phyloP scores from a whole-genome alignment of 2,113 vertebrate genomes.

The Brachirus orientalis region DNA sequence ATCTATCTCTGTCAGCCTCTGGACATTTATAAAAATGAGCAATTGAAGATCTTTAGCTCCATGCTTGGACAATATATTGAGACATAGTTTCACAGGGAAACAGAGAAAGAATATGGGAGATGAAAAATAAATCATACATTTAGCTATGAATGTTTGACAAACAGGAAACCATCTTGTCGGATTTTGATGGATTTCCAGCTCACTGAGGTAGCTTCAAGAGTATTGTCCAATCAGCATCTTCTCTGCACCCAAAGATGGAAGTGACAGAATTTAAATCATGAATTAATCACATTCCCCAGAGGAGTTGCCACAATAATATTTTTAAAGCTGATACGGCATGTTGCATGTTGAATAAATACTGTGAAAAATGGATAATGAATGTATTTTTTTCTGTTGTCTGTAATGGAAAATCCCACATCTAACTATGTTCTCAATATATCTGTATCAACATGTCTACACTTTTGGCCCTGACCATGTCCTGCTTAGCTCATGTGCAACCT shows the following conservation, averaged over 20 bases:
- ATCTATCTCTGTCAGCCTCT: slow-evolving; percentile 22
- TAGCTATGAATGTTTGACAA: not conserved
- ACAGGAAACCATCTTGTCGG: not conserved
- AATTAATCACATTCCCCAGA: slow-evolving; percentile 16
- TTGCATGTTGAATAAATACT: not conserved
- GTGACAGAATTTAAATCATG: slow-evolving; percentile 7
- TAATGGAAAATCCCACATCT: too few species aligned
- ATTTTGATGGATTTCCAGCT: not conserved
- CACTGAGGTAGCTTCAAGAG: not conserved
- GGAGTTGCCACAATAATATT: not conserved
- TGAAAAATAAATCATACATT: too few species aligned
- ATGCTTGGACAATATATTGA: slow-evolving; percentile 10
- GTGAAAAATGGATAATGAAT: not conserved
- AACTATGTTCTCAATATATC: too few species aligned
- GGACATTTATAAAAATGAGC: slow-evolving; percentile 34
- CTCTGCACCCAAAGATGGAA: slow-evolving; percentile 9
- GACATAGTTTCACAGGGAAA: not conserved
- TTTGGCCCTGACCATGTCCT: too few species aligned
- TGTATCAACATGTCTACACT: too few species aligned
- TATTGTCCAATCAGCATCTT: slow-evolving; percentile 30
- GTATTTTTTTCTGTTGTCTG: not conserved
- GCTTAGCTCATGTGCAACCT: too few species aligned
- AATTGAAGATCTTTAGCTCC: slow-evolving; percentile 11
- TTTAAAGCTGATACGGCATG: not conserved
- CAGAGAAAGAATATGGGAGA: slow-evolving; percentile 6